These are phyloP conservation scores for Loxodonta africana DNA, from an alignment of 2,113 vertebrate species.

Conservation along the genomic window DNA sequence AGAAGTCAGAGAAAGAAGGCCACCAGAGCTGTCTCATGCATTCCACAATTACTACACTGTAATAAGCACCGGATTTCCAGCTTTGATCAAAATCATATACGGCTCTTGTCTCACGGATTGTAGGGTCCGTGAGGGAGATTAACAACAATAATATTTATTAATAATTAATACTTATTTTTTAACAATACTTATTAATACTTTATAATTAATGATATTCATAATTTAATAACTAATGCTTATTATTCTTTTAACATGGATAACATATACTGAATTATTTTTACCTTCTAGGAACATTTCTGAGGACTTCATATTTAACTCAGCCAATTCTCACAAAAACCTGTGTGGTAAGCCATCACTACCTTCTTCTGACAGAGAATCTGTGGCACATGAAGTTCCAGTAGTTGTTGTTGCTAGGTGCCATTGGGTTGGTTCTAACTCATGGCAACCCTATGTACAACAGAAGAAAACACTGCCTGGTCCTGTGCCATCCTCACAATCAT, in stretches of 20 bases:
- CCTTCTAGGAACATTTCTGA: background rate
- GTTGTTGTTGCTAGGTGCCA: too few relatives aligned
- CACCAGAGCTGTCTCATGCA: background rate
- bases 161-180: too few relatives aligned
- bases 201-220: too few relatives aligned
- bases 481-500: too few relatives aligned
- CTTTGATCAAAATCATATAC: background rate
- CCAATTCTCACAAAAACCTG: background rate
- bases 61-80: too few relatives aligned
- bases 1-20: rapidly evolving
- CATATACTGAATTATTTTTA: background rate
- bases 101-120: constrained; percentile 62
- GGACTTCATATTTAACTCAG: background rate
- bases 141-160: background rate
- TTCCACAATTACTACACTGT: background rate
- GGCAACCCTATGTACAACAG: too few relatives aligned
- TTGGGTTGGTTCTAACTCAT: too few relatives aligned
- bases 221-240: too few relatives aligned
- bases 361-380: background rate
- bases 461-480: too few relatives aligned
- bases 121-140: background rate
- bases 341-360: background rate
- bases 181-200: too few relatives aligned
- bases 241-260: background rate
- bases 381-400: background rate